Base-by-base conservation (phyloP, 2,113 vertebrate species). In the Petromus typicus region DNA sequence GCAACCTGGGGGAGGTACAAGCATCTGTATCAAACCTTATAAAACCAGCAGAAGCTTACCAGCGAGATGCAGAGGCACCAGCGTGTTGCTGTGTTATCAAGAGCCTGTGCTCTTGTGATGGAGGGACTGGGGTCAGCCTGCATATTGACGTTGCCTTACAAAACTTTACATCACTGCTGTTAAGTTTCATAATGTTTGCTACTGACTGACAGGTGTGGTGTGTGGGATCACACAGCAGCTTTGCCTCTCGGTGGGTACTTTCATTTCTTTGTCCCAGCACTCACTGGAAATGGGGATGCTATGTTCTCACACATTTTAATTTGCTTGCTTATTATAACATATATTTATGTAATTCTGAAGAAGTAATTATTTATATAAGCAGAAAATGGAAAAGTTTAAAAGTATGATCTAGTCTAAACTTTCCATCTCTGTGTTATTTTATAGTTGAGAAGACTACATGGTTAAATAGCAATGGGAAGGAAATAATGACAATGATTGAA, bases 231-330 rank as follows among this genome's bases (percentile, higher is more conserved):
- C 16, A 27, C 0, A 7, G 43, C 40, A 80, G 45, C 27, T 86
- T 67, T 87, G 61, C 9, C 2, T 90, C 27, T 34, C 25, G 95
- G 20, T 32, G 79, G 25, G 66, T 76, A 40, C 45, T 84, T 88
- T 85, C 66, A 71, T 87, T 93, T 94, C 20, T 76, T 56, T 81
- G 93, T 83, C 30, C 92, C 23, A 64, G 57, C 67, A 34, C 37
- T 45, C 18, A 80, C 2, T 66, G 48, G 25, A 7, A 32, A 25
- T n/a, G 8, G 45, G 37, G 22, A 30, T 93, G 17, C 76, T 92
- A 27, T 69, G 61, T 86, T 97, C 66, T 64, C 78, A 67, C 16
- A 90, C 23, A 61, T 76, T 95, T 90, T 88, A 94, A 88, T 88
- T 54, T 90, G 61, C 56, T 91, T 92, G 40, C 88, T 43, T 91